These are phyloP conservation scores for Conus canariensis DNA, from an alignment of 2,888 invertebrate genomes.

Conservation along the genomic window DNA sequence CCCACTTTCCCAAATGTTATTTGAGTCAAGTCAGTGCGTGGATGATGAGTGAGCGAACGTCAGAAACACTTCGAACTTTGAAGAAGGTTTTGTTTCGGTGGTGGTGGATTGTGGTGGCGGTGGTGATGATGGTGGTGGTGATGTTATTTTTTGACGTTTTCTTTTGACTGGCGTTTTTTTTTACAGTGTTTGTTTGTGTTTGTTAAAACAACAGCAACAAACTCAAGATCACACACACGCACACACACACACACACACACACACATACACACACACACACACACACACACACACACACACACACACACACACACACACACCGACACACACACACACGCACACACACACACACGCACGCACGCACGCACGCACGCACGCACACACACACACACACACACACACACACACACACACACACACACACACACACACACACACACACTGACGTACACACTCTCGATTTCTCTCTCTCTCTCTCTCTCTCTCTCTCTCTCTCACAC, in stretches of 20 bases:
- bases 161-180: too few species aligned
- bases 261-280: constrained; percentile 8
- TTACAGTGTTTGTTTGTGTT: too few species aligned
- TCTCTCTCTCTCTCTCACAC: not conserved
- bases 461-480: not conserved
- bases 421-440: constrained; percentile 17
- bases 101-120: too few species aligned
- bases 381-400: constrained; percentile 13
- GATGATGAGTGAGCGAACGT: too few species aligned
- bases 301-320: constrained; percentile 10
- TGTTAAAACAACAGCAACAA: too few species aligned
- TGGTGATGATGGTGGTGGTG: too few species aligned
- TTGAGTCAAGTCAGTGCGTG: too few species aligned
- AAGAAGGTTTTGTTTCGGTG: too few species aligned
- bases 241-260: not conserved
- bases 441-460: not conserved
- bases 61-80: too few species aligned
- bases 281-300: not conserved
- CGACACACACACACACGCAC: not conserved
- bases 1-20: too few species aligned
- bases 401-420: constrained; percentile 14
- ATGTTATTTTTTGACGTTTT: too few species aligned
- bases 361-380: not conserved
- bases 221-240: too few species aligned
- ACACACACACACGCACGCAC: not conserved